These are phyloP conservation scores for Meta bourneti DNA, from an alignment of 2,888 invertebrate species.

Conservation along the genomic window DNA sequence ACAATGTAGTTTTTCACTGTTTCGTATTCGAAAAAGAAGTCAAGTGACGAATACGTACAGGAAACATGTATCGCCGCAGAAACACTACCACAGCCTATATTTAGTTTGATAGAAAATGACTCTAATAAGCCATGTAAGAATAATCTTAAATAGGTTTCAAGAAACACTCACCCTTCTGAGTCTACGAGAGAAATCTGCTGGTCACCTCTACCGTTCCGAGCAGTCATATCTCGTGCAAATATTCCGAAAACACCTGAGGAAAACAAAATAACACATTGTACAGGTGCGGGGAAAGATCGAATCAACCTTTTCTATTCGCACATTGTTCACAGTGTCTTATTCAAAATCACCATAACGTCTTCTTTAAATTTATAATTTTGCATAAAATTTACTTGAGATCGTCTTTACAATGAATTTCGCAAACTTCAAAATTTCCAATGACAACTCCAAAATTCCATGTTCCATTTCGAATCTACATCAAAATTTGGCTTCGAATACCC, in stretches of 20 bases:
- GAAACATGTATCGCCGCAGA: no score
- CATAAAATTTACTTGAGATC: not conserved
- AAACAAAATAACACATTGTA: slow-evolving; percentile 1
- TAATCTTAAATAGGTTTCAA: no score
- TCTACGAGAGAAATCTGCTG: slow-evolving; percentile 86
- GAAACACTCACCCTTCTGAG: slow-evolving; percentile 83
- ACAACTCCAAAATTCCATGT: no score
- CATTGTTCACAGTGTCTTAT: not conserved
- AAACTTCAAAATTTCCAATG: not conserved
- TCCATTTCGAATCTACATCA: no score
- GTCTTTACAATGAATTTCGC: not conserved
- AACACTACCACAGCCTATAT: no score
- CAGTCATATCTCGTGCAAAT: slow-evolving; percentile 89
- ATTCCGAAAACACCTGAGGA: slow-evolving; percentile 81
- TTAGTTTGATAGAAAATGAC: no score
- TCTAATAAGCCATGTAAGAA: no score
- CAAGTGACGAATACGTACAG: no score
- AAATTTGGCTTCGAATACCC: no score
- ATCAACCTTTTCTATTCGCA: not conserved
- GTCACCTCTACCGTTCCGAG: slow-evolving; percentile 88
- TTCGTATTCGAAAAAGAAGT: no score
- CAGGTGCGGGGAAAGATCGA: not conserved
- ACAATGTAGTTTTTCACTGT: no score
- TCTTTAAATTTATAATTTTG: no score
- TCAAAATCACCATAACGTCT: not conserved